Percentiles rank a stretch among this genome's conserved stretches.
Evolutionary conservation across 2,888 invertebrate species (phyloP).

Genomic region (Tolmerus cingulatus): DNA sequence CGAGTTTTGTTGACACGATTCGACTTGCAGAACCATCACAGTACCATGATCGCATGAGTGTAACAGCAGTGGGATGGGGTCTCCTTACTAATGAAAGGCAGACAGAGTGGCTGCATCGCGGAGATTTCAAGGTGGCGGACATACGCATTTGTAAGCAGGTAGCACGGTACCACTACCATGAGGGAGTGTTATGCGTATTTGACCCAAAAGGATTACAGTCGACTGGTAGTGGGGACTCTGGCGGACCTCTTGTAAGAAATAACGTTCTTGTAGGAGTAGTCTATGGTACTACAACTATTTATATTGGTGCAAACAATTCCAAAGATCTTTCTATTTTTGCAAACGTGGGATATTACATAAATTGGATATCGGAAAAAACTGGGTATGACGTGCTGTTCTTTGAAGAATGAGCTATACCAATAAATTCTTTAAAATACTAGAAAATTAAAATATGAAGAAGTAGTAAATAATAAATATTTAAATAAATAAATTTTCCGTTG

Average conservation of each 20-base stretch:
- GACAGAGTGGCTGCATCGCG: background rate
- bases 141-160: fast-evolving
- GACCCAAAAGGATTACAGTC: background rate
- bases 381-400: background rate
- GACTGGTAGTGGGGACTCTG: background rate
- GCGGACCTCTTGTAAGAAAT: background rate
- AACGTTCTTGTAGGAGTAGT: background rate
- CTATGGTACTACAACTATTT: too few species aligned
- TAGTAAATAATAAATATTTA: too few species aligned
- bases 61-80: background rate
- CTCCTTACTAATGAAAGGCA: background rate
- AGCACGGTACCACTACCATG: background rate
- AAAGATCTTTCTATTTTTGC: background rate
- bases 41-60: background rate
- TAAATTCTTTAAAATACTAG: too few species aligned
- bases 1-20: background rate
- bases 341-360: background rate
- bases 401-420: too few species aligned
- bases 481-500: too few species aligned
- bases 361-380: background rate
- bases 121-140: background rate
- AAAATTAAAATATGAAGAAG: too few species aligned
- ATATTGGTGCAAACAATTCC: too few species aligned
- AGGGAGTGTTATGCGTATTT: background rate
- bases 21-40: background rate